phyloP scores from a whole-genome alignment of 2,888 invertebrate species.

The Odontothrips loti region DNA sequence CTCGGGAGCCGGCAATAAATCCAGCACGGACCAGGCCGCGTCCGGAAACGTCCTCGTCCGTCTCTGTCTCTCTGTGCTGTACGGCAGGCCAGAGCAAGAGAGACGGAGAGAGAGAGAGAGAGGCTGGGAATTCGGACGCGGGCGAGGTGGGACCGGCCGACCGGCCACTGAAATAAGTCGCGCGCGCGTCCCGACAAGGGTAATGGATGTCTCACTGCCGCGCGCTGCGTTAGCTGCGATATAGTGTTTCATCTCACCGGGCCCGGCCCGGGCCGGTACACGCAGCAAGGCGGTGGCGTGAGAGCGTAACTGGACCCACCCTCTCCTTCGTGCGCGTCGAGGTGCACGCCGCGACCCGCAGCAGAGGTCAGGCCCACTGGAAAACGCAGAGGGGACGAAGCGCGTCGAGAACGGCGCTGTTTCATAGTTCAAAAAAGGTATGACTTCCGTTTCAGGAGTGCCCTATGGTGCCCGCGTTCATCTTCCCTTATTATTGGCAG shows the following conservation, averaged over 20 bases:
- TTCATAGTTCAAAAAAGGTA: no score
- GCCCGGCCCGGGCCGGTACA: not conserved
- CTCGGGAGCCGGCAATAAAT: not conserved
- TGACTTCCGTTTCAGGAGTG: no score
- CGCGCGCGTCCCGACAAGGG: not conserved
- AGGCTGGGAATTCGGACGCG: not conserved
- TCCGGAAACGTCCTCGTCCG: not conserved
- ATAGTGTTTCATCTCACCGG: slow-evolving; percentile 4
- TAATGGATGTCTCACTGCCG: not conserved
- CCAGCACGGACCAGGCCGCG: not conserved
- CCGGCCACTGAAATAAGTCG: not conserved
- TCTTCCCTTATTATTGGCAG: no score
- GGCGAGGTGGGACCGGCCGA: not conserved
- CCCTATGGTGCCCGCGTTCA: no score
- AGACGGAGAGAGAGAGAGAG: not conserved
- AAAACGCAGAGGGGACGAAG: no score
- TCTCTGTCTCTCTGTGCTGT: not conserved
- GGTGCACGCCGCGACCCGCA: no score
- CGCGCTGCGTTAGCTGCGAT: not conserved
- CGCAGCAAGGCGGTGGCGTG: not conserved
- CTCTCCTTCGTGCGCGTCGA: no score
- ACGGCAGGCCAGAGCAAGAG: not conserved
- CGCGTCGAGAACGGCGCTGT: no score
- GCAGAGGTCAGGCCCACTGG: no score
- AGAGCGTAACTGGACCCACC: no score